Evolutionary conservation across 1,140 invertebrate genomes (phyloP).

Genomic region (Aphis gossypii): DNA sequence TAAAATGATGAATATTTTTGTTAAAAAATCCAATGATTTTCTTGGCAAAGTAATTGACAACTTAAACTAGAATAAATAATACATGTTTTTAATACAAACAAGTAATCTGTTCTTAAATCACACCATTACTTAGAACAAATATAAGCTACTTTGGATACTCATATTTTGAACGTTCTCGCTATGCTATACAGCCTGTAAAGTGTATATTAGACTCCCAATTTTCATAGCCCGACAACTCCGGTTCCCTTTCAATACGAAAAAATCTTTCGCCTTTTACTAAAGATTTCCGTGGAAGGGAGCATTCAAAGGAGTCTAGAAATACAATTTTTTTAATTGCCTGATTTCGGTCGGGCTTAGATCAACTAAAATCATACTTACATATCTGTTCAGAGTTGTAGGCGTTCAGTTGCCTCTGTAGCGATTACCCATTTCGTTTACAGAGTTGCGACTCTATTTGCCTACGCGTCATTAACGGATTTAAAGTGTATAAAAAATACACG

Average conservation of each 20-base stretch:
- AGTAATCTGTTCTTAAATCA: background rate
- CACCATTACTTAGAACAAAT: background rate
- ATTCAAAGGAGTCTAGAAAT: conserved; percentile 40
- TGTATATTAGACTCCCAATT: background rate
- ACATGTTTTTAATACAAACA: background rate
- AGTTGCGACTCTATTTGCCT: no score
- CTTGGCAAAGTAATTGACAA: background rate
- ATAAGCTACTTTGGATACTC: background rate
- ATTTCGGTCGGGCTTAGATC: background rate
- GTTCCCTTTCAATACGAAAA: conserved; percentile 40
- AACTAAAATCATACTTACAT: no score
- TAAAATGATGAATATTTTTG: background rate
- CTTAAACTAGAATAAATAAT: background rate
- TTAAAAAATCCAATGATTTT: background rate
- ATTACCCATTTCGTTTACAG: no score
- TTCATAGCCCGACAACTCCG: background rate
- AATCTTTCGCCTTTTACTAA: conserved; percentile 53
- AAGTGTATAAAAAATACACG: no score
- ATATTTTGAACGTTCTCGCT: background rate
- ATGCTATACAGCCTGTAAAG: background rate
- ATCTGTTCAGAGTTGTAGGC: no score
- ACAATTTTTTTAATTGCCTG: conserved; percentile 39
- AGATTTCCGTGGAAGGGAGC: conserved; percentile 49
- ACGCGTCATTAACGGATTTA: no score
- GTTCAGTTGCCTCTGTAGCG: no score